Conservation (phyloP, 2,888 invertebrate species). For the Amblyjoppa proteus region DNA sequence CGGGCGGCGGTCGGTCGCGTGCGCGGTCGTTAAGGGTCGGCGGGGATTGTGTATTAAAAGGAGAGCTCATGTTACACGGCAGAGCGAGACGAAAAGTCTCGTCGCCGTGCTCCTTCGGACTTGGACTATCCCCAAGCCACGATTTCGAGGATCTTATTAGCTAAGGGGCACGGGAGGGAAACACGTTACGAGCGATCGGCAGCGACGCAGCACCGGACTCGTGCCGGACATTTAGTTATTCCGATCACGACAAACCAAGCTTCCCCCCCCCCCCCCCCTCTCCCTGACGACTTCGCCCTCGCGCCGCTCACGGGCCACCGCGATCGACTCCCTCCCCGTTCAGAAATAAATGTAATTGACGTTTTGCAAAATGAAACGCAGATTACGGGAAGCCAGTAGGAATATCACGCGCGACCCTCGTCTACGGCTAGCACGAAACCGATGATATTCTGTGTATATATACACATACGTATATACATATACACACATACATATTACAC, state of each 20-base stretch:
- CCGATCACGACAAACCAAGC: constrained; percentile 43
- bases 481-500: too few relatives aligned
- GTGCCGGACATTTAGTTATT: constrained; percentile 45
- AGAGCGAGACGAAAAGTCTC: constrained; percentile 4
- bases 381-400: background rate
- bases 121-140: background rate
- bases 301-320: background rate
- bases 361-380: constrained; percentile 30
- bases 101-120: background rate
- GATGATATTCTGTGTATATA: background rate
- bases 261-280: background rate
- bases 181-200: constrained; percentile 10
- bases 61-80: background rate
- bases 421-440: background rate
- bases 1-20: constrained; percentile 26
- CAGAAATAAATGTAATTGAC: constrained; percentile 11
- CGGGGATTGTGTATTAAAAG: constrained; percentile 47
- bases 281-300: background rate
- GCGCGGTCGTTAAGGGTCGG: constrained; percentile 52
- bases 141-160: constrained; percentile 72
- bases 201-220: background rate
- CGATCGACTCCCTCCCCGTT: background rate
- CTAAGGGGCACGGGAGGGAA: constrained; percentile 60
- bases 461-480: too few relatives aligned
- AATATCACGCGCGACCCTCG: constrained; percentile 5